Conservation (phyloP, 35 echinoderm and acorn worm genomes). For the Amphiura filiformis region DNA sequence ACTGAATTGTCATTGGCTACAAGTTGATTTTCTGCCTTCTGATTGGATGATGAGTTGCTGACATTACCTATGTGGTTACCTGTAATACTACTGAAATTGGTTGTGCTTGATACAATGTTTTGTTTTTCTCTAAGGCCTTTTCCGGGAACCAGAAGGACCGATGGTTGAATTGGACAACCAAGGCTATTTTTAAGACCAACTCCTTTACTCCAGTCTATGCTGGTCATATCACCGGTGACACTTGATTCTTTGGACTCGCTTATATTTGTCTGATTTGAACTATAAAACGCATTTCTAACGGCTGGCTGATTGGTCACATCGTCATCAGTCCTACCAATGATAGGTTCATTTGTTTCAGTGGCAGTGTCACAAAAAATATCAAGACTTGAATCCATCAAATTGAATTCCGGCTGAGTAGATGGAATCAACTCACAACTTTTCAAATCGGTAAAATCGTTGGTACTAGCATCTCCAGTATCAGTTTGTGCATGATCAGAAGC, state of each 20-base stretch:
- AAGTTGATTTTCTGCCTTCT: background rate
- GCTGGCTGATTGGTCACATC: too few relatives aligned
- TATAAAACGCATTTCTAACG: background rate
- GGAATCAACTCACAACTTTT: background rate
- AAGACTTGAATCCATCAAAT: background rate
- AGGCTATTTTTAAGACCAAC: conserved; percentile 4
- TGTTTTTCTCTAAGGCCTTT: background rate
- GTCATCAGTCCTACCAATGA: background rate
- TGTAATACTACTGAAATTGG: background rate
- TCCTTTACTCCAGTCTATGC: conserved; percentile 45
- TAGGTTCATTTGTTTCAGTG: background rate
- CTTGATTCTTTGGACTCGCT: background rate
- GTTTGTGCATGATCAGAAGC: too few relatives aligned
- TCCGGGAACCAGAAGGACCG: conserved; percentile 31
- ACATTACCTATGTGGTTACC: background rate
- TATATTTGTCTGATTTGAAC: background rate
- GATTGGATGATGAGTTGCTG: background rate
- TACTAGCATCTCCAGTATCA: too few relatives aligned
- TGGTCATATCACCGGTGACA: background rate
- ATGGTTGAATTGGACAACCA: background rate
- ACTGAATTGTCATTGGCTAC: background rate
- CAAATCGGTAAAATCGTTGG: too few relatives aligned
- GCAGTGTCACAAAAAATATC: background rate
- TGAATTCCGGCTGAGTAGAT: background rate
- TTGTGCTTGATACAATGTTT: background rate